phyloP scores from a whole-genome alignment of 2,888 invertebrate species.

The Empis stercorea region DNA sequence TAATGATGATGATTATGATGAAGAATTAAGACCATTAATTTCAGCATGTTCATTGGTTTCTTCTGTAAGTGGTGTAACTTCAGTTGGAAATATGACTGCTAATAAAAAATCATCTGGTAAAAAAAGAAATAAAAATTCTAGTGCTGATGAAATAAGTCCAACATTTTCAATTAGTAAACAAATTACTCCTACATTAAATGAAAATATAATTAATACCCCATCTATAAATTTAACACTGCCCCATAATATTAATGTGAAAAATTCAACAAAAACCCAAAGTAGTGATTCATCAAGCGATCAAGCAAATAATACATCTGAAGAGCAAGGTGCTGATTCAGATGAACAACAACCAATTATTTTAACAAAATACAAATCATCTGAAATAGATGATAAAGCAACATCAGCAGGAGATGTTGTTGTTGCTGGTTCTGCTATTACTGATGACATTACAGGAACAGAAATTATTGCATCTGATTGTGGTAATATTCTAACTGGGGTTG shows the following conservation, averaged over 20 bases:
- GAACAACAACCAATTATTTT: neutral
- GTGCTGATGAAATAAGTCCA: conserved; percentile 5
- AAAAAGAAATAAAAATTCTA: neutral
- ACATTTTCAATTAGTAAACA: conserved; percentile 6
- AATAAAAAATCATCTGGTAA: neutral
- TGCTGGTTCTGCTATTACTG: neutral
- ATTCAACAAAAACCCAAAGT: conserved; percentile 9
- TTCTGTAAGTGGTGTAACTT: neutral
- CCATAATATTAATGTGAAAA: neutral
- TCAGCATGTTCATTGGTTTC: conserved; percentile 13
- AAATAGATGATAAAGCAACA: conserved; percentile 7
- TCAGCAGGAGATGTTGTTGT: conserved; percentile 8
- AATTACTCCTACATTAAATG: conserved; percentile 9
- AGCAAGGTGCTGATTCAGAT: conserved; percentile 4
- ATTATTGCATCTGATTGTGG: conserved; percentile 3
- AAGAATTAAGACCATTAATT: conserved; percentile 33
- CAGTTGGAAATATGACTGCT: conserved; percentile 1
- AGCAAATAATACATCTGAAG: conserved; percentile 12
- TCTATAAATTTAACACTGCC: too few species aligned
- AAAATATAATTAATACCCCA: neutral
- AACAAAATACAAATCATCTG: neutral
- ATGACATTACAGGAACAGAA: conserved; percentile 4
- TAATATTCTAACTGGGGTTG: conserved; percentile 4
- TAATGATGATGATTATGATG: conserved; percentile 23
- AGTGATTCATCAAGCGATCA: conserved; percentile 15